Evolutionary conservation across 2,113 vertebrate genomes (phyloP).

Genomic region (Anolis sagrei): DNA sequence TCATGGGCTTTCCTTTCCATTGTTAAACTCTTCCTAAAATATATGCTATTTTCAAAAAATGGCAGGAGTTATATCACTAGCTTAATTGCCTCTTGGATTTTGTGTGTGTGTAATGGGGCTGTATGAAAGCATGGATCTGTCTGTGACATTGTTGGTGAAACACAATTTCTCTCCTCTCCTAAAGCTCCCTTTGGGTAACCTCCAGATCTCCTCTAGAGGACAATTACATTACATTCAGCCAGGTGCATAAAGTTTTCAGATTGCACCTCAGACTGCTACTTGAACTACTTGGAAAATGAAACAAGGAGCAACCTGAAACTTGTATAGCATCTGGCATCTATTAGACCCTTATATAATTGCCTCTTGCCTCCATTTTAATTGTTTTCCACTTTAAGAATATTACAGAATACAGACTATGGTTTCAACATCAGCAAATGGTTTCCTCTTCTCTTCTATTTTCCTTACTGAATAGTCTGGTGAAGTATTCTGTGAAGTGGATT

Average conservation of each 20-base stretch:
- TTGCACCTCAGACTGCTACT: neutral
- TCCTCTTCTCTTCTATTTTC: neutral
- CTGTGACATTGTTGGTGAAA: neutral
- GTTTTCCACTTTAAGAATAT: neutral
- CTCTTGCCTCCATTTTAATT: neutral
- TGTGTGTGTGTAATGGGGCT: neutral
- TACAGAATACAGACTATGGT: neutral
- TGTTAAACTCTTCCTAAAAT: neutral
- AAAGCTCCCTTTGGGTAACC: no score
- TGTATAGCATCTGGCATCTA: neutral
- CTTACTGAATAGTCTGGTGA: neutral
- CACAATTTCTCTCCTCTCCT: no score
- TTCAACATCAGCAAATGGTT: neutral
- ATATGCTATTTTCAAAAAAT: neutral
- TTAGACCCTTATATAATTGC: neutral
- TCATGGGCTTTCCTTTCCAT: neutral
- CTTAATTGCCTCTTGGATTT: constrained; percentile 19
- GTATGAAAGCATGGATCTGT: neutral
- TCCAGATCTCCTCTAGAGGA: no score
- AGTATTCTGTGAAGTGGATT: neutral
- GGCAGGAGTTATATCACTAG: no score
- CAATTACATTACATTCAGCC: neutral
- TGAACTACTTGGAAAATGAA: neutral
- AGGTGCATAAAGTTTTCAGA: neutral
- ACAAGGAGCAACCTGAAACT: neutral